Percentiles rank a stretch among this genome's conserved stretches.
Evolutionary conservation across 2,113 vertebrate genomes (phyloP).

Genomic region (Grus americana): DNA sequence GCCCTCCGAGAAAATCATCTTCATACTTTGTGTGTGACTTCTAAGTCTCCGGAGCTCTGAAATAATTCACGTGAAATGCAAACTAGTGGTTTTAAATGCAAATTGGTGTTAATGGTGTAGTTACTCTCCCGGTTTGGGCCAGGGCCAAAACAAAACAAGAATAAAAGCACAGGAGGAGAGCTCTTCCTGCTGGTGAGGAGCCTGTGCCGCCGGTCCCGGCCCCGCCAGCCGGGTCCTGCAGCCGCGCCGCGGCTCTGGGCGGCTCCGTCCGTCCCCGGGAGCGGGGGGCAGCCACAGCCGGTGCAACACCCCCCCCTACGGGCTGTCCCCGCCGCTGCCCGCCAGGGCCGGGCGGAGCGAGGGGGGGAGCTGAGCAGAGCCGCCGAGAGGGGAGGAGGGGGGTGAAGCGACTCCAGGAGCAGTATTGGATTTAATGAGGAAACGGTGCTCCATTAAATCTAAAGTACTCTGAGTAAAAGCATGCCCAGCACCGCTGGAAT

Average conservation of each 20-base stretch:
- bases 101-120: fast-evolving
- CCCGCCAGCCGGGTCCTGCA: too few relatives aligned
- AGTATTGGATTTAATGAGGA: background rate
- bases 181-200: background rate
- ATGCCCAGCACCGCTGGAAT: fast-evolving
- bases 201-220: too few relatives aligned
- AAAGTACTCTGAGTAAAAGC: fast-evolving
- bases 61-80: fast-evolving
- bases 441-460: fast-evolving
- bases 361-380: background rate
- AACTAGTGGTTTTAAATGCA: fast-evolving
- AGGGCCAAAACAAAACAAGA: too few relatives aligned
- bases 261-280: background rate
- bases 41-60: fast-evolving
- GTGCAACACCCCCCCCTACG: constrained; percentile 26
- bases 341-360: background rate
- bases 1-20: fast-evolving
- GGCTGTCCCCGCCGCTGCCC: background rate
- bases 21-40: fast-evolving
- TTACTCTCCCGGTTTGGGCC: fast-evolving
- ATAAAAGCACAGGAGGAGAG: too few relatives aligned
- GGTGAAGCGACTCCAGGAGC: fast-evolving
- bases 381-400: fast-evolving
- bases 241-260: too few relatives aligned
- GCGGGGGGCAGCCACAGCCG: background rate